phyloP scores from a whole-genome alignment of 2,888 invertebrate species.

The Drosophila nigricruria region DNA sequence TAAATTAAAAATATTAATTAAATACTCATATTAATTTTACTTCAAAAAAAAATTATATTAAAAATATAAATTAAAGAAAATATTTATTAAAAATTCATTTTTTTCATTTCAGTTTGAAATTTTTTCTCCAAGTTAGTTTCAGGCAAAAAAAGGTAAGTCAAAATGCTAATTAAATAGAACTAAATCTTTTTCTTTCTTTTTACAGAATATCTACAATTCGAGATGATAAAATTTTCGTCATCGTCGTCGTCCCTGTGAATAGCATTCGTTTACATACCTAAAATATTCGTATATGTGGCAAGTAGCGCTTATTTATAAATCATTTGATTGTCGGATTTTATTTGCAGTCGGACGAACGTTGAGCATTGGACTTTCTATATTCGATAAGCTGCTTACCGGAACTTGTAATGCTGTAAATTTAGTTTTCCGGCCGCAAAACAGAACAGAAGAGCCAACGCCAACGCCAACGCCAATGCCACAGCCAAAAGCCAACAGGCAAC shows the following conservation, averaged over 20 bases:
- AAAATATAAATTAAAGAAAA: too few species aligned
- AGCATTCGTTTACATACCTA: constrained; percentile 30
- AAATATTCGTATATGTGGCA: constrained; percentile 38
- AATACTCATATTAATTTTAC: not conserved
- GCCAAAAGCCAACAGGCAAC: constrained; percentile 6
- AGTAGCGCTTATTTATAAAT: constrained; percentile 77
- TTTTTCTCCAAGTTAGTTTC: too few species aligned
- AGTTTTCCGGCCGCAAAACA: constrained; percentile 80
- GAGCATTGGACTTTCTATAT: constrained; percentile 69
- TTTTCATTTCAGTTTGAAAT: too few species aligned
- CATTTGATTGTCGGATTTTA: constrained; percentile 79
- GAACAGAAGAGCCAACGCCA: constrained; percentile 37
- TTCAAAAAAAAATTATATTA: too few species aligned
- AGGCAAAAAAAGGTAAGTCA: too few species aligned
- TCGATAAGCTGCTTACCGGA: constrained; percentile 79
- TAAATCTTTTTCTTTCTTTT: not conserved
- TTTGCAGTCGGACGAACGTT: constrained; percentile 63
- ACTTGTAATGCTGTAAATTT: constrained; percentile 81
- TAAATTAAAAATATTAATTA: not conserved
- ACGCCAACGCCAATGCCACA: constrained; percentile 20
- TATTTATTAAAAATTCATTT: too few species aligned
- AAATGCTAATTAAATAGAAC: too few species aligned
- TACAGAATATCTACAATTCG: not conserved
- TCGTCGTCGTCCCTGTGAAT: not conserved
- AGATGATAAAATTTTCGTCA: too few species aligned